A percentile compares a stretch with the other conserved stretches of the same genome.
Conservation (phyloP, 2,888 invertebrate genomes). For the Abrostola tripartita region DNA sequence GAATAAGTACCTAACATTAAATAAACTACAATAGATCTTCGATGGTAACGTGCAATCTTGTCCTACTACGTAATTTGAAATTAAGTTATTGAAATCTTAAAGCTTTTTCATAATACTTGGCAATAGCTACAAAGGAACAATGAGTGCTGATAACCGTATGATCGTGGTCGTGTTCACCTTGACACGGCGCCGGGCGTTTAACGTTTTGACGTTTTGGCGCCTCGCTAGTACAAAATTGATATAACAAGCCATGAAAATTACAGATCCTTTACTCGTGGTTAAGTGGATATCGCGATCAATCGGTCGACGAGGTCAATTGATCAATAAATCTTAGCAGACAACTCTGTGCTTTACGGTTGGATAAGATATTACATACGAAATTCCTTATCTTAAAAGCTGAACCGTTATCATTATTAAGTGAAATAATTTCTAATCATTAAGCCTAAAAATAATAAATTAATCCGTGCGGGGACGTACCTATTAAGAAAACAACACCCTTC, state of each 20-base stretch:
- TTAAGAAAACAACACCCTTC: too few relatives aligned
- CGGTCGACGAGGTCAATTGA: constrained; percentile 3
- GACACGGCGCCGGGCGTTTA: constrained; percentile 53
- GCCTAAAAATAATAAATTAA: too few relatives aligned
- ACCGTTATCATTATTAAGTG: not conserved
- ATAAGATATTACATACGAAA: not conserved
- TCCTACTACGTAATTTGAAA: not conserved
- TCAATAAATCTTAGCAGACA: constrained; percentile 2
- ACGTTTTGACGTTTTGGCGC: constrained; percentile 48
- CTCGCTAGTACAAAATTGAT: constrained; percentile 52
- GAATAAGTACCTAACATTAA: too few relatives aligned
- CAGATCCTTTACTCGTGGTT: constrained; percentile 3
- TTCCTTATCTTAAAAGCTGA: not conserved
- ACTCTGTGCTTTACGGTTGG: not conserved
- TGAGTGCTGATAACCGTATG: constrained; percentile 37
- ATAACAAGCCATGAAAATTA: constrained; percentile 40
- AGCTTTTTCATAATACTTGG: constrained; percentile 27
- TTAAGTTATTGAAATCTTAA: not conserved
- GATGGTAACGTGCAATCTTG: not conserved
- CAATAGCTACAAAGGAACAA: constrained; percentile 37
- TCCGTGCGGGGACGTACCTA: too few relatives aligned
- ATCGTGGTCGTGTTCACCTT: constrained; percentile 59
- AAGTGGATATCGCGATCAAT: constrained; percentile 6
- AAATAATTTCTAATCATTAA: too few relatives aligned
- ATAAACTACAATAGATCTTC: too few relatives aligned